Percentiles rank a stretch among this genome's conserved stretches.
Evolutionary conservation across 2,888 invertebrate genomes (phyloP).

Genomic region (Noctua janthe): DNA sequence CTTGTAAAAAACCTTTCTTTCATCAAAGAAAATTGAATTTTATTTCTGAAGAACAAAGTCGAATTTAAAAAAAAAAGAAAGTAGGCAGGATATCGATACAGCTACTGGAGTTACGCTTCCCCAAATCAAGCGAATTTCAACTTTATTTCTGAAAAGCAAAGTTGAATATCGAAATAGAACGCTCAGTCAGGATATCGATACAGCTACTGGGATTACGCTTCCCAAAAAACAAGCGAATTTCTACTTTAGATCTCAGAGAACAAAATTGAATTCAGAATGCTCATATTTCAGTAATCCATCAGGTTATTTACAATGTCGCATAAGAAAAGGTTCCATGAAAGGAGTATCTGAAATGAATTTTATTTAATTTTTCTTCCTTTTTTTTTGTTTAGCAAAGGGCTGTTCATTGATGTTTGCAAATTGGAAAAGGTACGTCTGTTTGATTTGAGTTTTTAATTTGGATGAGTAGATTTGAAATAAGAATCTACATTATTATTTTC

Average conservation of each 20-base stretch:
- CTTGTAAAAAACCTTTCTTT: conserved; percentile 69
- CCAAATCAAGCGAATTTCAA: conserved; percentile 40
- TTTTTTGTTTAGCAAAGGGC: conserved; percentile 69
- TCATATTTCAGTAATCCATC: conserved; percentile 64
- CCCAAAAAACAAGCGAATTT: conserved; percentile 26
- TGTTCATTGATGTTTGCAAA: conserved; percentile 73
- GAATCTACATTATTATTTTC: not conserved
- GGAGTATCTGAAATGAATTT: conserved; percentile 82
- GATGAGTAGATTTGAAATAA: conserved; percentile 31
- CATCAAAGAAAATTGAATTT: conserved; percentile 40
- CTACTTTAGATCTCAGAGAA: conserved; percentile 32
- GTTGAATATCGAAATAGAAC: not conserved
- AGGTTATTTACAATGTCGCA: conserved; percentile 82
- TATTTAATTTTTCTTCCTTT: conserved; percentile 78
- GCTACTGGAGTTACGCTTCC: conserved; percentile 54
- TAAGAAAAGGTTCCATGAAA: conserved; percentile 81
- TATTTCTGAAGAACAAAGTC: not conserved
- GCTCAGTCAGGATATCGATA: conserved; percentile 35
- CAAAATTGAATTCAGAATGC: conserved; percentile 57
- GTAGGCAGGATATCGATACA: conserved; percentile 39
- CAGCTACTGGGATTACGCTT: conserved; percentile 48
- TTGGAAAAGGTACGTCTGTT: conserved; percentile 64
- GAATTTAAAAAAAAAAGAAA: not conserved
- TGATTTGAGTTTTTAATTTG: conserved; percentile 53
- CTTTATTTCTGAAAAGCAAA: conserved; percentile 17